Base-by-base conservation (phyloP, 2,797 vertebrate genomes). In the Catostomus latipinnis region DNA sequence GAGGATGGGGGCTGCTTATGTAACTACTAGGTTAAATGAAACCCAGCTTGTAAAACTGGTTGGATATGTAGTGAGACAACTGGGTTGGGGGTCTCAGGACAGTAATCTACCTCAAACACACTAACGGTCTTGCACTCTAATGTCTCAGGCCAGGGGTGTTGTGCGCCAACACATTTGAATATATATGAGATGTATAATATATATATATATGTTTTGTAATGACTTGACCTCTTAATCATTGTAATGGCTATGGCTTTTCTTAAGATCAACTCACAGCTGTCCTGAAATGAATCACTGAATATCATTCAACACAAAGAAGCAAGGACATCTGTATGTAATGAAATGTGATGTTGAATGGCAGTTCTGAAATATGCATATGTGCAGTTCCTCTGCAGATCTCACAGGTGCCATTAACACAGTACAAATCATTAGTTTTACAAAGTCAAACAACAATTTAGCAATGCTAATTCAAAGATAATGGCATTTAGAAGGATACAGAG, bases 1-100 rank as follows among this genome's bases (percentile, higher is more conserved):
- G 14, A 85, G 87, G 78, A 76, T 87, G 83, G 69, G 46, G 22
- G 73, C 67, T 70, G 62, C 71, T 83, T 79, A 71, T 76, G 68
- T 79, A 81, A 85, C 61, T 50, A 85, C 61, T 50, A 60, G 34
- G 75, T 77, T 81, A 78, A 81, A 81, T 69, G 48, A 76, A 66
- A 46, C 43, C 66, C 52, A 9, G 54, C 54, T 14, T 68, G 54
- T 75, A 61, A 71, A 83, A 78, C 18, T 69, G 65, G 54, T 50
- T 63, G 9, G 14, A 14, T 16, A 74, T 87, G 10, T 14, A 16
- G 4, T 18, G 45, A 13, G 67, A 70, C 8, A 46, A 46, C 12
- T 46, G 0, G 6, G 22, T 43, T 45, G 6, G 34, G 10, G 34
- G 34, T 34, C 34, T 34, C 34, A 34, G 34, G 34, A 34, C 34